These are phyloP conservation scores for Pseudorectes ferrugineus DNA, from an alignment of 2,113 vertebrate genomes.

Conservation along the genomic window DNA sequence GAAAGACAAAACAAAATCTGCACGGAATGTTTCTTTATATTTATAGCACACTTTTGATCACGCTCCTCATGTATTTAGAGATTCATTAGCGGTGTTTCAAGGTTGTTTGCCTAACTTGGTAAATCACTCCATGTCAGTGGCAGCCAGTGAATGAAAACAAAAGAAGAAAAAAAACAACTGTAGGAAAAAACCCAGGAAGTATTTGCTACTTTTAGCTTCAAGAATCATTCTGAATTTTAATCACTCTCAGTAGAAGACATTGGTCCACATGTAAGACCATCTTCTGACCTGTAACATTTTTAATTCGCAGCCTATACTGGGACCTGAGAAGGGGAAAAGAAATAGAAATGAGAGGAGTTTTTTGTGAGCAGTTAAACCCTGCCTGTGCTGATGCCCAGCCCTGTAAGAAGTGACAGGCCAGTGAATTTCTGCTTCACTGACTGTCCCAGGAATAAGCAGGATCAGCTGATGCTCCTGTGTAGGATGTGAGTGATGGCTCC, in stretches of 20 bases:
- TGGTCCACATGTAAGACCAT: background rate
- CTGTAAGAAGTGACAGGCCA: rapidly evolving
- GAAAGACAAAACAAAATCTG: background rate
- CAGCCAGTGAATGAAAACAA: background rate
- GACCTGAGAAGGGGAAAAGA: background rate
- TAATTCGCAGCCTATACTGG: background rate
- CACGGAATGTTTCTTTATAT: background rate
- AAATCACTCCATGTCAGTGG: background rate
- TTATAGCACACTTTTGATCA: background rate
- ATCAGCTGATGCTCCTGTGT: background rate
- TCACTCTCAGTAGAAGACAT: background rate
- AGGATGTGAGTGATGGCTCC: background rate
- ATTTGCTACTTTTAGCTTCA: background rate
- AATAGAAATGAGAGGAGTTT: background rate
- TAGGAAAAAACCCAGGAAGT: background rate
- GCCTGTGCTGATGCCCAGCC: background rate
- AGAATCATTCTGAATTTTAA: background rate
- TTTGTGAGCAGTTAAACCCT: background rate
- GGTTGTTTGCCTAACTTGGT: background rate
- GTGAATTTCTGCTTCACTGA: background rate
- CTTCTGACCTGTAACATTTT: background rate
- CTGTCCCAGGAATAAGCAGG: background rate
- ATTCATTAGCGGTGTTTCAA: background rate
- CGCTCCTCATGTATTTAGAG: background rate
- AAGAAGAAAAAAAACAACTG: background rate